Conservation (phyloP, 2,888 invertebrate genomes). For the Agriotes lineatus region DNA sequence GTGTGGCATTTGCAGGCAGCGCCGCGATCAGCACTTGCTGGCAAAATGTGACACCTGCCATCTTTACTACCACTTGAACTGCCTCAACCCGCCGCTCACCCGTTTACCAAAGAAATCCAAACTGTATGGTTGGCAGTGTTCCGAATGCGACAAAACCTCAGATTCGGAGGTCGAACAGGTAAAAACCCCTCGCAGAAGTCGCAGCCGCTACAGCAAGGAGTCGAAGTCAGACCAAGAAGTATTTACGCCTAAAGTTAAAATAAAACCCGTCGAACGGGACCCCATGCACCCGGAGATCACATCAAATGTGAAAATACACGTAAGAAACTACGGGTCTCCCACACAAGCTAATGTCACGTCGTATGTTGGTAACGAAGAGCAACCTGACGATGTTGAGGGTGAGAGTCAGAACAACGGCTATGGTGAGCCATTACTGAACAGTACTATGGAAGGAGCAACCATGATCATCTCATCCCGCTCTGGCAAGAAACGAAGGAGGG, state of each 20-base stretch:
- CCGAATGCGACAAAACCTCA: constrained; percentile 92
- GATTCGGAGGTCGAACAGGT: constrained; percentile 87
- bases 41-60: constrained; percentile 96
- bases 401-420: constrained; percentile 26
- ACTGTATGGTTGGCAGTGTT: constrained; percentile 96
- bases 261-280: constrained; percentile 61
- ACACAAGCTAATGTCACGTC: constrained; percentile 21
- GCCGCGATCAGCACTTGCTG: constrained; percentile 92
- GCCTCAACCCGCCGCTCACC: constrained; percentile 93
- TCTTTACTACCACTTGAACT: constrained; percentile 92
- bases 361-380: constrained; percentile 24
- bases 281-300: constrained; percentile 46
- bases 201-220: constrained; percentile 55
- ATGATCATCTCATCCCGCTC: constrained; percentile 66
- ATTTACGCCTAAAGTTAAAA: constrained; percentile 63
- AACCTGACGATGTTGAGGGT: constrained; percentile 4
- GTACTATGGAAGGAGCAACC: constrained; percentile 51
- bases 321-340: constrained; percentile 41
- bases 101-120: constrained; percentile 97
- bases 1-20: constrained; percentile 89
- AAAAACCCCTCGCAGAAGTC: constrained; percentile 85
- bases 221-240: constrained; percentile 50
- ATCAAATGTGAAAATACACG: constrained; percentile 40
- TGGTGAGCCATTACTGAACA: constrained; percentile 46
- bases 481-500: constrained; percentile 78